Base-by-base conservation (phyloP, 2,888 invertebrate genomes). In the Tortrix viridana region DNA sequence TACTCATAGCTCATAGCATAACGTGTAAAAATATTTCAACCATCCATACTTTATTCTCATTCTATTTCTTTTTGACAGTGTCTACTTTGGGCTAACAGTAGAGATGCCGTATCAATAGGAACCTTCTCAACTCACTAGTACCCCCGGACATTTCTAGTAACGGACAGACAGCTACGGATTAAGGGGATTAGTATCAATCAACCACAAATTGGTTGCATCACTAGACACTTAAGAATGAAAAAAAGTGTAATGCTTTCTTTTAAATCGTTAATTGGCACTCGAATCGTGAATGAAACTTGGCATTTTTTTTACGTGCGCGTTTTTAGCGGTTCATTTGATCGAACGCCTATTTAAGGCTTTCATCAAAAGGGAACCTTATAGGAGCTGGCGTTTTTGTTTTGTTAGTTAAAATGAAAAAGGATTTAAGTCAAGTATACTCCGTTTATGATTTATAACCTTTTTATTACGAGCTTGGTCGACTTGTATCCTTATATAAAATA, bases 181-280 rank as follows among this genome's bases (percentile, higher is more conserved):
- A 86, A 70, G 70, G 66, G 88, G 89, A 87, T 91, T 90, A 90
- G 74, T 81, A 88, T 91, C 90, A 91, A 90, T 91, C 90, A 89
- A 70, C 61, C 81, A 81, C 82, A 88, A 87, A 88, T 89, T 88
- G 84, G 76, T 82, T 85, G 79, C 81, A 75, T 81, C 85, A 82
- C 61, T 43, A 76, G 67, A 70, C 70, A 70, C 70, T 58, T 60
- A 60, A 60, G 52, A 60, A 38, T 44, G 23, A 55, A 44, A 59
- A n/a, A 44, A 49, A 59, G 32, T 59, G 64, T 60, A 52, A 49
- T 54, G 67, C 69, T 69, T 72, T 65, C 66, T 63, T 63, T 58
- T 48, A 63, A 63, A 69, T 70, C 67, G 70, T 72, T 75, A 75
- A 75, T 75, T 75, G 73, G 72, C 67, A 60, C 53, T 54, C 23